Base-by-base conservation (phyloP, 1,140 invertebrate genomes). In the Caerostris extrusa region DNA sequence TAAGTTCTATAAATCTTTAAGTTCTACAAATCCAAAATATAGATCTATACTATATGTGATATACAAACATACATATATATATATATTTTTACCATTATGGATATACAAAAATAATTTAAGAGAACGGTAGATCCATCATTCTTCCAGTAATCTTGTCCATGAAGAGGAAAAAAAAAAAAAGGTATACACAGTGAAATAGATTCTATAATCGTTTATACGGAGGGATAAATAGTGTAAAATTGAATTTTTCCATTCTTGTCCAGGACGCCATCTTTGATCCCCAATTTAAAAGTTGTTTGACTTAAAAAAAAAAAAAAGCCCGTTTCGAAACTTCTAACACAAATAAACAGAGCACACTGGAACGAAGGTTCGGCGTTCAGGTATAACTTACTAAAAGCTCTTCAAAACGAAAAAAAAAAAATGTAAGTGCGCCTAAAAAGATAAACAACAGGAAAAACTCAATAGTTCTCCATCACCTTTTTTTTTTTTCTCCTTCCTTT, bases 341-440 rank as follows among this genome's bases (percentile, higher is more conserved):
- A 77, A 77, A 77, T 77, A 77, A 77, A 77, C 71, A 77, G 71
- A 2, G 10, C 71, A 12, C 17, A 77, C 71, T 0, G 34, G 71
- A 77, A 50, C 14, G 34, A 77, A 53, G 50, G 71, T 77, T 77
- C 71, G 34, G 34, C 34, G 34, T 34, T 34, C 71, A 77, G 71
- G 71, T 77, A 77, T 77, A 77, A 77, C 71, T 50, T 50, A 77
- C 71, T 77, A 77, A 77, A 77, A 77, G 71, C 71, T 77, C 71
- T 50, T 53, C 50, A 77, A 77, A 34, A 34, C 71, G 71, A 12
- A 77, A 53, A 77, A 71, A 12, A 50, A 12, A 12, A 53, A 50
- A 71, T 71, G 50, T 77, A 77, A 77, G 71, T 77, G 34, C 3
- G 71, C 71, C 34, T 77, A 77, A 77, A 77, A 77, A 77, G 71